A percentile compares a stretch with the other conserved stretches of the same genome.
phyloP scores from a whole-genome alignment of 1,140 invertebrate species.

The Papilio xuthus region DNA sequence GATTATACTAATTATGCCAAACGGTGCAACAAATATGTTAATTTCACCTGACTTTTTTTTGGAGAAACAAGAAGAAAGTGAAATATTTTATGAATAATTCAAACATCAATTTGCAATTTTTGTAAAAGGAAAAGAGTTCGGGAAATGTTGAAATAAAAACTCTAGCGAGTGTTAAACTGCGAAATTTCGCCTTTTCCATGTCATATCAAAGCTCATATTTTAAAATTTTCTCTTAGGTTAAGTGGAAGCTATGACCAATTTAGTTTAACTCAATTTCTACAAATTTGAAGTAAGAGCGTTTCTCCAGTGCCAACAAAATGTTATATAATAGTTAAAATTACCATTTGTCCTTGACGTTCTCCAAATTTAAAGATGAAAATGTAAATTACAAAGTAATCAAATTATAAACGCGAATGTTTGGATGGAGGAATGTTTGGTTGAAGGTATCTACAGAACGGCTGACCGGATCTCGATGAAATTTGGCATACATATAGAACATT shows the following conservation, averaged over 20 bases:
- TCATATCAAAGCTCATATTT: conserved; percentile 16
- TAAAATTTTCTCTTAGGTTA: not conserved
- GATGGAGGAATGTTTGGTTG: too few relatives aligned
- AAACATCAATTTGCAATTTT: conserved; percentile 10
- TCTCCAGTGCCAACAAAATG: not conserved
- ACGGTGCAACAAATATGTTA: conserved; percentile 8
- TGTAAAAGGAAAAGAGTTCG: not conserved
- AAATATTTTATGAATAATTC: conserved; percentile 13
- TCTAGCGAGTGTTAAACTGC: not conserved
- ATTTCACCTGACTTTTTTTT: conserved; percentile 6
- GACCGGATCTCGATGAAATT: too few relatives aligned
- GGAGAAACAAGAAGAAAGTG: not conserved
- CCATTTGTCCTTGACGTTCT: not conserved
- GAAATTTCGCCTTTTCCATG: conserved; percentile 3
- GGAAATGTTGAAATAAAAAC: conserved; percentile 1
- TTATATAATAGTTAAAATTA: conserved; percentile 3
- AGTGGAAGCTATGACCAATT: conserved; percentile 19
- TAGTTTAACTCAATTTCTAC: not conserved
- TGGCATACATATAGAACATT: too few relatives aligned
- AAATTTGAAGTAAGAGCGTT: not conserved
- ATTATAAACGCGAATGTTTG: too few relatives aligned
- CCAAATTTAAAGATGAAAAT: not conserved
- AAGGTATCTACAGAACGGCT: too few relatives aligned
- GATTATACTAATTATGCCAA: not conserved
- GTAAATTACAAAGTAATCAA: too few relatives aligned